phyloP scores from a whole-genome alignment of 2,113 vertebrate genomes.

The Balaeniceps rex region DNA sequence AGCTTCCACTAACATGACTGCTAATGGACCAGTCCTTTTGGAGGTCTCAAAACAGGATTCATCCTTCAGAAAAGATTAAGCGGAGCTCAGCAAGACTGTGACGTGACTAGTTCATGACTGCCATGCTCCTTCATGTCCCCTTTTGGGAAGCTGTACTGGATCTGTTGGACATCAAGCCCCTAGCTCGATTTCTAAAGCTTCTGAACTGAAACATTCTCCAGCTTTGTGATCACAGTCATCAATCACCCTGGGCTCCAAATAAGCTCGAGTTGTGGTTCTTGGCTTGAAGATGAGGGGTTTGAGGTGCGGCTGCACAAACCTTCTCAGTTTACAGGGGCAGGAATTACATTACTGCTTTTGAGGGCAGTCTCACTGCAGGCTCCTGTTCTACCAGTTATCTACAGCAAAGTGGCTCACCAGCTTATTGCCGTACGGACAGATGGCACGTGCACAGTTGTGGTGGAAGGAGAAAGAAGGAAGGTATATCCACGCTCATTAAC shows the following conservation, averaged over 20 bases:
- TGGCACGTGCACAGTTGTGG: accelerated
- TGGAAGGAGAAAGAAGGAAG: not conserved
- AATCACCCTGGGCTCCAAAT: not conserved
- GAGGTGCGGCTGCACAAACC: not conserved
- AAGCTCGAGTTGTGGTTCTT: not conserved
- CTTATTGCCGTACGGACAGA: accelerated
- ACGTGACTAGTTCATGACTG: accelerated
- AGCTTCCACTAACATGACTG: not conserved
- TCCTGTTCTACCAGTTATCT: not conserved
- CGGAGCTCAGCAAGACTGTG: not conserved
- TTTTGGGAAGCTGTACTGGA: not conserved
- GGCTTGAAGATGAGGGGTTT: not conserved
- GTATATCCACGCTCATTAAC: not conserved
- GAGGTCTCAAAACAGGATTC: not conserved
- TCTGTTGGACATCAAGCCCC: no score
- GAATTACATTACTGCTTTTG: not conserved
- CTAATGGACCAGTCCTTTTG: accelerated
- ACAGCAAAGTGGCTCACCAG: not conserved
- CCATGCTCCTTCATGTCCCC: accelerated
- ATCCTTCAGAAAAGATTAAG: not conserved
- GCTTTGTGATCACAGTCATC: not conserved
- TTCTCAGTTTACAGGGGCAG: not conserved
- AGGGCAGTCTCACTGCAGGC: not conserved
- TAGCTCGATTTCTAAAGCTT: not conserved
- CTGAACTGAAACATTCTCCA: not conserved